These are phyloP conservation scores for Vicugna pacos DNA, from an alignment of 2,113 vertebrate species.

Conservation along the genomic window DNA sequence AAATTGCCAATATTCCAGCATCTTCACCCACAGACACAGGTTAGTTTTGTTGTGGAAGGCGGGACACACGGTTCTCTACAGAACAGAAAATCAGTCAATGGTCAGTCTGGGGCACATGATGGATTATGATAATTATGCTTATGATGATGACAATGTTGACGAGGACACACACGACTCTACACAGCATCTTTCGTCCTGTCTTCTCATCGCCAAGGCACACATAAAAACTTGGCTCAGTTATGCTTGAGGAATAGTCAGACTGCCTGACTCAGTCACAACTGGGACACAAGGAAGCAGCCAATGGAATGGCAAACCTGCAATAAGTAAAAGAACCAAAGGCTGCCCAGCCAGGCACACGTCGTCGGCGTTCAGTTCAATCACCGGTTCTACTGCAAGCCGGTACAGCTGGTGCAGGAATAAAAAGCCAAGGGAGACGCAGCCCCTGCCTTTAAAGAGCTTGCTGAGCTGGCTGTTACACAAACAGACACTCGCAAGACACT, in stretches of 20 bases:
- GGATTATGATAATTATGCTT: background rate
- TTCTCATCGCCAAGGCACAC: background rate
- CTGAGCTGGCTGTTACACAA: background rate
- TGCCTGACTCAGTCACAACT: background rate
- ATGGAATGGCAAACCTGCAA: background rate
- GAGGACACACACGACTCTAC: background rate
- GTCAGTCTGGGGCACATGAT: background rate
- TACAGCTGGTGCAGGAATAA: background rate
- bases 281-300: background rate
- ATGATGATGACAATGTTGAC: background rate
- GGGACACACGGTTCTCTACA: background rate
- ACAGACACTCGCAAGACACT: background rate
- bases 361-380: background rate
- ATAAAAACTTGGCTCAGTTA: background rate
- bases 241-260: background rate
- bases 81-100: background rate
- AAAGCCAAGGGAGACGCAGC: background rate
- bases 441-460: background rate
- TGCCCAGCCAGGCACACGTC: background rate
- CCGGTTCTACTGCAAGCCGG: background rate
- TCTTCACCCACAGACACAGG: background rate
- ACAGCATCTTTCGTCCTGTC: background rate
- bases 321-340: accelerated
- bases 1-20: background rate
- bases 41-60: background rate